Percentiles rank a stretch among this genome's conserved stretches.
These are phyloP conservation scores for Cinara cedri DNA, from an alignment of 2,888 invertebrate species.

Conservation along the genomic window DNA sequence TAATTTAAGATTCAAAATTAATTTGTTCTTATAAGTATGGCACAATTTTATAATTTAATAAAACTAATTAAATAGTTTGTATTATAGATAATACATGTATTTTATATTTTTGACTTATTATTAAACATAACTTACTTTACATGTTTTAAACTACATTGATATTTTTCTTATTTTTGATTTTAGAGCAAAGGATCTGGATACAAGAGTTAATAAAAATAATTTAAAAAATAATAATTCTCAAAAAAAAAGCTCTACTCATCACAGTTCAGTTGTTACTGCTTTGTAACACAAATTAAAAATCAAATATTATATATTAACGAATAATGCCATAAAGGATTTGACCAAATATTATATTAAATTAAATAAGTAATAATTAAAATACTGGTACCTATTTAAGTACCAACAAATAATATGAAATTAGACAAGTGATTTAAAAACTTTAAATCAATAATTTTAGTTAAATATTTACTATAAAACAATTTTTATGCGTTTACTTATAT, in stretches of 20 bases:
- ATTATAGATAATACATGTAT: too few relatives aligned
- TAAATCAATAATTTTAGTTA: background rate
- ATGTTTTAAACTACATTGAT: background rate
- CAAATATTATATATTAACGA: constrained; percentile 7
- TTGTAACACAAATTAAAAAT: constrained; percentile 28
- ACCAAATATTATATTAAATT: constrained; percentile 10
- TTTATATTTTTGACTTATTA: too few relatives aligned
- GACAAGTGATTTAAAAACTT: background rate
- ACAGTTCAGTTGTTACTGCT: constrained; percentile 36
- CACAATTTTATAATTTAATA: too few relatives aligned
- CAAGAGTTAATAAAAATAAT: constrained; percentile 15
- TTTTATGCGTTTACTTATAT: background rate
- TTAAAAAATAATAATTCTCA: constrained; percentile 27
- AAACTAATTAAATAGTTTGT: too few relatives aligned
- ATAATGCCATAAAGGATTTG: constrained; percentile 34
- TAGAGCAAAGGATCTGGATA: constrained; percentile 28
- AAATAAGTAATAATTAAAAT: background rate
- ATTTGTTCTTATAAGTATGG: too few relatives aligned
- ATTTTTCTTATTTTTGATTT: background rate
- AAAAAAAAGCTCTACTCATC: constrained; percentile 32
- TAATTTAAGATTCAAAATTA: too few relatives aligned
- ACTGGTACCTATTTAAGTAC: background rate
- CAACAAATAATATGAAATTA: constrained; percentile 15
- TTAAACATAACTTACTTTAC: too few relatives aligned
- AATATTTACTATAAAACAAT: background rate